phyloP scores from a whole-genome alignment of 2,888 invertebrate genomes.

The Cynaeus angustus region DNA sequence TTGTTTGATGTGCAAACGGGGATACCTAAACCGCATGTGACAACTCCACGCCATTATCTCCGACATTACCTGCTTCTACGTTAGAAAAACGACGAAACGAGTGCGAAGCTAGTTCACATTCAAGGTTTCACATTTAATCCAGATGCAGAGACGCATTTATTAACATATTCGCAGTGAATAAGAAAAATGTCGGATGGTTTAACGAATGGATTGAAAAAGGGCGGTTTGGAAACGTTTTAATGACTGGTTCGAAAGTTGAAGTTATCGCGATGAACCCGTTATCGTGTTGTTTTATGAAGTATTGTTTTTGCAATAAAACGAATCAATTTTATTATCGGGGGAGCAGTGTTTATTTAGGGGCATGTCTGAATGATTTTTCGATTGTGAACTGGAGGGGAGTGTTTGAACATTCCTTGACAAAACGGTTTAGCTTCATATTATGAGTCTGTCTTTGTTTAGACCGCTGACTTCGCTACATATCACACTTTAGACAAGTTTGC shows the following conservation, averaged over 20 bases:
- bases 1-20: slow-evolving; percentile 37
- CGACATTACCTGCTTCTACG: slow-evolving; percentile 22
- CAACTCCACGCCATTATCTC: slow-evolving; percentile 32
- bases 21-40: slow-evolving; percentile 33
- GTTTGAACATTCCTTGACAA: slow-evolving; percentile 10
- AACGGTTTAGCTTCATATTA: background rate
- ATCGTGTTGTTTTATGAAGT: slow-evolving; percentile 44
- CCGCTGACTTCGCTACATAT: slow-evolving; percentile 55
- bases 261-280: slow-evolving; percentile 42
- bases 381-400: slow-evolving; percentile 22
- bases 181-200: slow-evolving; percentile 18
- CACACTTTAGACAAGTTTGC: slow-evolving; percentile 52
- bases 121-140: slow-evolving; percentile 24
- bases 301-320: slow-evolving; percentile 47
- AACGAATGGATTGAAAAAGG: background rate
- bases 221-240: slow-evolving; percentile 20
- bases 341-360: slow-evolving; percentile 45
- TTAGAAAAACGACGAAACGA: slow-evolving; percentile 11
- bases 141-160: slow-evolving; percentile 15
- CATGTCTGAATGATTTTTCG: slow-evolving; percentile 42
- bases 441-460: slow-evolving; percentile 47
- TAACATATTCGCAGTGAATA: slow-evolving; percentile 11
- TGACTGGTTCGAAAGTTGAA: slow-evolving; percentile 18
- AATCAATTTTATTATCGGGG: slow-evolving; percentile 45
- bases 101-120: slow-evolving; percentile 11